Percentiles rank a stretch among this genome's conserved stretches.
Conservation (phyloP, 1,140 invertebrate genomes). For the Sitobion miscanthi region DNA sequence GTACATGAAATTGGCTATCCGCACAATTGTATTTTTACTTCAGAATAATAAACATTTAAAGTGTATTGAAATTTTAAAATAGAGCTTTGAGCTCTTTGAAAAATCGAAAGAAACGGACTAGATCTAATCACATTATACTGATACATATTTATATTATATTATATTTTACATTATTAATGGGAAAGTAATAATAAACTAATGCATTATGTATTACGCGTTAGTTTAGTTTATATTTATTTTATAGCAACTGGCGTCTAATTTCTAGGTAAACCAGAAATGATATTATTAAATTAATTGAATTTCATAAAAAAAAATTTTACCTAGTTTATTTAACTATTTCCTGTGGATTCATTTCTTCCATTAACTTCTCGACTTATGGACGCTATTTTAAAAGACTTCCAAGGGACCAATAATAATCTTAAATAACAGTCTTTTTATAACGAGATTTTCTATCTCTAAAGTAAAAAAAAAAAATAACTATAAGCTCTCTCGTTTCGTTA, state of each 20-base stretch:
- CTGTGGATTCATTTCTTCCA: neutral
- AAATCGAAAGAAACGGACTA: neutral
- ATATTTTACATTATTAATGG: neutral
- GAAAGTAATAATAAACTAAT: neutral
- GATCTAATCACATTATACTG: neutral
- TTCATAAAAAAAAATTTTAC: neutral
- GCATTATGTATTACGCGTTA: neutral
- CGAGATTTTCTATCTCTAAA: conserved; percentile 16
- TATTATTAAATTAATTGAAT: neutral
- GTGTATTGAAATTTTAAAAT: neutral
- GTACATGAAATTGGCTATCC: neutral
- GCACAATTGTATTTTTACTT: neutral
- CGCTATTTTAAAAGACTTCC: conserved; percentile 20
- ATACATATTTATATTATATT: neutral
- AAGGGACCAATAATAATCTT: conserved; percentile 41
- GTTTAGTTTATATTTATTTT: neutral
- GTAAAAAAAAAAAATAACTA: conserved; percentile 23
- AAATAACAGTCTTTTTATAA: conserved; percentile 5
- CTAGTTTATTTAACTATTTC: conserved; percentile 13
- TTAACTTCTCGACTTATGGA: neutral
- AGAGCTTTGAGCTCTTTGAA: neutral
- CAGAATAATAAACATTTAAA: neutral
- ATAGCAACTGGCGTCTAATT: neutral
- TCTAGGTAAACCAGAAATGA: neutral
- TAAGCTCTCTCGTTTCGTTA: conserved; percentile 9